These are phyloP conservation scores for Euplexia lucipara DNA, from an alignment of 2,888 invertebrate genomes.

Conservation along the genomic window DNA sequence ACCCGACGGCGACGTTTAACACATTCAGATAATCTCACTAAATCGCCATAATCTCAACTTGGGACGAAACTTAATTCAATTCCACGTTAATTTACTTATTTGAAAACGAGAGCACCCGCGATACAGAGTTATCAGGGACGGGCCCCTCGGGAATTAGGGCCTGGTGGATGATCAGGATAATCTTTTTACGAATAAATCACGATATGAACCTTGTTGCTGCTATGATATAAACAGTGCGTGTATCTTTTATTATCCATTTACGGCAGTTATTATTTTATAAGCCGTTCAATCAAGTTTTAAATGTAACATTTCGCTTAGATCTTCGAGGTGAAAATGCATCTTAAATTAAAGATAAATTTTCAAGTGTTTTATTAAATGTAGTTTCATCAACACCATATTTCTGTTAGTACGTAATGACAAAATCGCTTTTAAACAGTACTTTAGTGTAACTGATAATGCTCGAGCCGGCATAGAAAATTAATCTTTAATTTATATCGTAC, in stretches of 20 bases:
- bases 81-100: conserved; percentile 89
- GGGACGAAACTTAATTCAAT: conserved; percentile 88
- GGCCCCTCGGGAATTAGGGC: conserved; percentile 76
- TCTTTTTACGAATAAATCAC: conserved; percentile 83
- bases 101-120: conserved; percentile 83
- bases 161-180: conserved; percentile 80
- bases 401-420: too few species aligned
- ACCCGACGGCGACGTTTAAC: conserved; percentile 85
- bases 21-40: conserved; percentile 88
- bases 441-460: too few species aligned
- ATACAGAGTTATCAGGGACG: conserved; percentile 77
- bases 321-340: background rate
- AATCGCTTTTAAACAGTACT: too few species aligned
- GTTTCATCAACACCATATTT: too few species aligned
- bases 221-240: conserved; percentile 53
- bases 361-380: too few species aligned
- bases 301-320: background rate
- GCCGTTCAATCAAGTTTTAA: background rate
- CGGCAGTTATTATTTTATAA: conserved; percentile 20
- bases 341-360: too few species aligned
- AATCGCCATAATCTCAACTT: conserved; percentile 87
- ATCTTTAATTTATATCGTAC: background rate
- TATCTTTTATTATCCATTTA: conserved; percentile 45
- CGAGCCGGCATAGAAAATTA: background rate
- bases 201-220: conserved; percentile 62